A percentile compares a stretch with the other conserved stretches of the same genome.
phyloP scores from a whole-genome alignment of 2,888 invertebrate species.

The Choristoneura rosaceana region DNA sequence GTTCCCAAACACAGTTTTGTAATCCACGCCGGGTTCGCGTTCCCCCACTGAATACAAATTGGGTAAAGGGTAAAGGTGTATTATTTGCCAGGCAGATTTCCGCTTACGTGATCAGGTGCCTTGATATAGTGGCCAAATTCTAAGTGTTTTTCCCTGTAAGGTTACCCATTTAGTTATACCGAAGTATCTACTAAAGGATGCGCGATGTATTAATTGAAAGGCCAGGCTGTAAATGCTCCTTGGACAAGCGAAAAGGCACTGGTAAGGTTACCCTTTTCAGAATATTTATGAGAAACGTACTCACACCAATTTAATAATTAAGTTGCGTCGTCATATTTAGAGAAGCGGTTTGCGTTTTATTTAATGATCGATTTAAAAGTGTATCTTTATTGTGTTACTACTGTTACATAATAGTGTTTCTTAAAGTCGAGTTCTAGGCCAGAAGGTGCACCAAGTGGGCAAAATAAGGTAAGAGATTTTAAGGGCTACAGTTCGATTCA shows the following conservation, averaged over 20 bases:
- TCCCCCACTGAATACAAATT: constrained; percentile 67
- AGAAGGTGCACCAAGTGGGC: no score
- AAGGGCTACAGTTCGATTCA: no score
- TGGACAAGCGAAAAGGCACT: constrained; percentile 14
- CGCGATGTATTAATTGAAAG: constrained; percentile 58
- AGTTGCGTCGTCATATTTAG: constrained; percentile 18
- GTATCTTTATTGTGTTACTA: not conserved
- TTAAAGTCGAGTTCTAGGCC: no score
- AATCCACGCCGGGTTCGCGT: constrained; percentile 61
- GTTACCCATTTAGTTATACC: constrained; percentile 29
- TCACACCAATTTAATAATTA: constrained; percentile 33
- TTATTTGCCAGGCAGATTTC: constrained; percentile 77
- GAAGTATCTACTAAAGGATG: constrained; percentile 46
- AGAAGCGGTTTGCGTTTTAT: constrained; percentile 8
- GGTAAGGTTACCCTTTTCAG: constrained; percentile 27
- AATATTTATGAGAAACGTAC: constrained; percentile 20
- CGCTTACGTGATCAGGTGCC: constrained; percentile 66
- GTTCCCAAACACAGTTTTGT: constrained; percentile 67
- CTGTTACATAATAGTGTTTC: no score
- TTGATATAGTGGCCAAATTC: constrained; percentile 60
- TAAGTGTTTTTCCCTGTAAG: constrained; percentile 68
- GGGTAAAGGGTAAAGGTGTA: constrained; percentile 70
- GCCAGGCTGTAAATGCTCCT: constrained; percentile 40
- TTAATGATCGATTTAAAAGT: constrained; percentile 16
- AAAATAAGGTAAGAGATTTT: no score